These are phyloP conservation scores for Echinops telfairi DNA, from an alignment of 2,113 vertebrate genomes.

Conservation along the genomic window DNA sequence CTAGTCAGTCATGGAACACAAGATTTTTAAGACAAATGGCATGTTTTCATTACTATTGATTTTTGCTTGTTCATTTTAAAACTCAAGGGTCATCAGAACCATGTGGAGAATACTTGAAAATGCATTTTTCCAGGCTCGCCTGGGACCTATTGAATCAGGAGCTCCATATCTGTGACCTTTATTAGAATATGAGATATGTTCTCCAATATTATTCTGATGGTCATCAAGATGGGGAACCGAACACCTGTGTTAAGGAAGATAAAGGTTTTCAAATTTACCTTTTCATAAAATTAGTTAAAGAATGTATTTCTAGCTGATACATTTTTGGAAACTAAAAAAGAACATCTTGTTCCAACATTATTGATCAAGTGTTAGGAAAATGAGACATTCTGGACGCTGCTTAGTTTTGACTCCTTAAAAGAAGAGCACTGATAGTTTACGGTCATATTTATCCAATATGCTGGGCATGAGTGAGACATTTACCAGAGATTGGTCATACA, in stretches of 20 bases:
- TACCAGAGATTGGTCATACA: background rate
- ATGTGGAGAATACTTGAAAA: background rate
- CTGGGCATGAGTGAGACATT: background rate
- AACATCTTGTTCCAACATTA: too few species aligned
- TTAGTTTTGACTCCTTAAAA: background rate
- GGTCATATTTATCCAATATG: background rate
- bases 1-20: background rate
- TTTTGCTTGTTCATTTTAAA: background rate
- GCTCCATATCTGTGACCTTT: background rate
- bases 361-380: background rate
- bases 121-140: background rate
- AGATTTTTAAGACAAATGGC: background rate
- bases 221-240: too few species aligned
- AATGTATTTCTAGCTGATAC: background rate
- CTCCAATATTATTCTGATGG: background rate
- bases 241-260: too few species aligned
- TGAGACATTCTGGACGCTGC: background rate
- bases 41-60: background rate
- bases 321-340: background rate
- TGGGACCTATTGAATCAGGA: background rate
- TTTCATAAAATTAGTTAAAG: slow-evolving; percentile 8
- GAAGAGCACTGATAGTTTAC: background rate
- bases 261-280: background rate
- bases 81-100: background rate
- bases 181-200: slow-evolving; percentile 8